Evolutionary conservation across 2,888 invertebrate genomes (phyloP), one percentile per base, ranked within the genome.

Genomic region (Ellobium chinense): DNA sequence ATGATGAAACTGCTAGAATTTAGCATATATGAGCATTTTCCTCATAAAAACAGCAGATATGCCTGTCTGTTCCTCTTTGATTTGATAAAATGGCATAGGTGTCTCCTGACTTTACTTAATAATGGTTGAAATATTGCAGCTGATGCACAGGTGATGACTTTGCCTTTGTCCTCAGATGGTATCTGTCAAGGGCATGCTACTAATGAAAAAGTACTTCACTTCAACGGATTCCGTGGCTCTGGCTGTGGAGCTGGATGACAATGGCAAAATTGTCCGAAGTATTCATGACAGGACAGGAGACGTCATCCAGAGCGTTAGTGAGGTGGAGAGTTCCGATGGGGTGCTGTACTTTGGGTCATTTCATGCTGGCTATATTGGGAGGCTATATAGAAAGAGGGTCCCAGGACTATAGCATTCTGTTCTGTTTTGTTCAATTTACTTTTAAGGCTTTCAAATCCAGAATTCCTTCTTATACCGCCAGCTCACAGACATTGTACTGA

Each of bases 301-400:
- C 46, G 85, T 87, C 7, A 82, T 91, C 1, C 82, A 87, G 21
- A 80, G 83, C 14, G 86, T 91, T 34, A 92, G 92, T 74, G 92
- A 93, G 84, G 91, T 91, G 1, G 88, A 90, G 31, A 92, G 91
- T 76, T 84, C 89, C 39, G 86, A 91, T 68, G 91, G 91, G 1
- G 85, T 89, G 7, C 80, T 93, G 37, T 93, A 93, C 79, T 82
- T 93, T 7, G 93, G 93, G 4, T 93, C 93, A 0, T 93, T n/a
- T 37, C 24, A 80, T 69, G 31, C 56, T 12, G 63, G 62, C 29
- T 75, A 69, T 62, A 58, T 80, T 39, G 75, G 75, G 1, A 34
- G 74, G n/a, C 27, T 80, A 36, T 73, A 80, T 39, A 60, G 39
- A 31, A 75, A 56, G 29, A 66, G 29, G n/a, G 62, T 80, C 27